A percentile compares a stretch with the other conserved stretches of the same genome.
Evolutionary conservation across 2,113 vertebrate species (phyloP).

Genomic region (Scatophagus argus): DNA sequence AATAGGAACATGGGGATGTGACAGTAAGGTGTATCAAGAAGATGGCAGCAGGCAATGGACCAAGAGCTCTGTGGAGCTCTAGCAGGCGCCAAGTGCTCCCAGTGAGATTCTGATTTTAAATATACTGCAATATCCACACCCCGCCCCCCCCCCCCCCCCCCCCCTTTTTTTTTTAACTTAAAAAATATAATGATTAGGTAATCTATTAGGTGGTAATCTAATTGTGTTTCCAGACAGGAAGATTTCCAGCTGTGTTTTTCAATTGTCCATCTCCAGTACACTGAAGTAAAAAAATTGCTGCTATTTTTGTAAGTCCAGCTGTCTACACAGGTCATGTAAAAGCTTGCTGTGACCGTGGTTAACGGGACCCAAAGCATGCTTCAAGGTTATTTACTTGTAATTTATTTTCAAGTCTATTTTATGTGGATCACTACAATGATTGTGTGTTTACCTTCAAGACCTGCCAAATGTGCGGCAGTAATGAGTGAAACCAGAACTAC

Average conservation of each 20-base stretch:
- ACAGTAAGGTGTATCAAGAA: conserved; percentile 50
- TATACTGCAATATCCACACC: background rate
- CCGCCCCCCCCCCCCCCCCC: too few species aligned
- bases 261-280: too few species aligned
- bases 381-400: too few species aligned
- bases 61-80: conserved; percentile 29
- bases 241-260: background rate
- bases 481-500: background rate
- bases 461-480: too few species aligned
- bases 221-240: background rate
- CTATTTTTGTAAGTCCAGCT: background rate
- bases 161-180: too few species aligned
- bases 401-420: background rate
- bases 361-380: background rate
- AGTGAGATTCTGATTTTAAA: background rate
- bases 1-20: conserved; percentile 50
- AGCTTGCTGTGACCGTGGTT: background rate
- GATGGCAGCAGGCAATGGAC: conserved; percentile 55
- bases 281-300: background rate
- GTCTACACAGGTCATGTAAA: background rate
- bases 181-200: background rate
- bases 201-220: background rate
- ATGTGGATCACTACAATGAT: too few species aligned
- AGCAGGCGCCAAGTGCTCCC: background rate
- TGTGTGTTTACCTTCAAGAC: too few species aligned